Conservation (phyloP, 2,113 vertebrate genomes). For the Protobothrops flavoviridis region DNA sequence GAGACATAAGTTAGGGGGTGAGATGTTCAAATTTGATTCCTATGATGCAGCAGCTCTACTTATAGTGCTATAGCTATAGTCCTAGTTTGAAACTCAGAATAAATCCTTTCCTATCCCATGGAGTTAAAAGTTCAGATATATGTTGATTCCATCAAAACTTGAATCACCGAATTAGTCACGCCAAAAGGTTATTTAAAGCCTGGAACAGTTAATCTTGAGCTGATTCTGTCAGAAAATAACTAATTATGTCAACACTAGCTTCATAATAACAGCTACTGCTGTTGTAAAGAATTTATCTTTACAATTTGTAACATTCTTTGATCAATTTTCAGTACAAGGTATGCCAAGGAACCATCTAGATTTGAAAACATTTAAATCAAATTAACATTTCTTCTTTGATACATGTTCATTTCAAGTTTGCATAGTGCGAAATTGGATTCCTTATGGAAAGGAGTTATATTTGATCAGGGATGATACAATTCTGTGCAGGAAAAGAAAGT, state of each 20-base stretch:
- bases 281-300: background rate
- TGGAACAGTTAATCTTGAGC: background rate
- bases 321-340: background rate
- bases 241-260: background rate
- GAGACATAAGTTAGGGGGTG: background rate
- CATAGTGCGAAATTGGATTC: background rate
- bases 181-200: background rate
- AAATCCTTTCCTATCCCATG: background rate
- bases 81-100: background rate
- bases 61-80: background rate
- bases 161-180: background rate
- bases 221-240: background rate
- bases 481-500: background rate
- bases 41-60: background rate
- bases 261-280: background rate
- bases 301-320: background rate
- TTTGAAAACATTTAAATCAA: background rate
- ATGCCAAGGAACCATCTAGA: background rate
- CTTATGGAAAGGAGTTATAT: background rate
- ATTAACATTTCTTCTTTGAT: background rate
- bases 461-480: background rate
- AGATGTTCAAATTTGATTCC: background rate
- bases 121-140: background rate
- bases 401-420: background rate
- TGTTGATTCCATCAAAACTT: background rate